Evolutionary conservation across 2,797 vertebrate genomes (phyloP), one percentile per base, ranked within the genome.

Genomic region (Centroberyx gerrardi): DNA sequence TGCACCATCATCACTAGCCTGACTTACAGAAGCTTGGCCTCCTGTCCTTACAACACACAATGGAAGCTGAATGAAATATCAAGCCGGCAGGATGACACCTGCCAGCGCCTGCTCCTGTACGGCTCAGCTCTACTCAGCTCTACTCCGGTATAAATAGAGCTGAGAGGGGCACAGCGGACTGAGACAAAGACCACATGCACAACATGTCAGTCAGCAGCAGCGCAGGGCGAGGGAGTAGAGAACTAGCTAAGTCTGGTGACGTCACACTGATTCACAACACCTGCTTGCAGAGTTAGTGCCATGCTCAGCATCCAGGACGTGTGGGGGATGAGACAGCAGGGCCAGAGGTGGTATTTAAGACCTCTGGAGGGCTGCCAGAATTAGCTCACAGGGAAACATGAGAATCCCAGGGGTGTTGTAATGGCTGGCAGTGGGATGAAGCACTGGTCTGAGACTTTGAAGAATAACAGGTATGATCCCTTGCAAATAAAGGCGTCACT

Each of bases 341-440:
- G 44, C 82, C 85, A 90, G 88, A 88, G 81, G 77, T 84, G 82
- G 86, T 75, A 89, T 90, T 89, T 87, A 83, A 82, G 78, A 87
- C 62, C 66, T 66, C 68, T 92, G 89, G 91, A 87, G 42, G 68
- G 22, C 8, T 49, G 90, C 91, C 93, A 92, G 84, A 40, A 86
- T 92, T 78, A 91, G 92, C 90, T 91, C 86, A 92, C 64, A 78
- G 76, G 74, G 87, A 90, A 90, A 93, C 81, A 82, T 74, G 84
- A 92, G 80, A 70, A 42, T 77, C 75, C 76, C 53, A 0, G 52
- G 48, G 83, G 70, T 84, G 87, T 49, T 78, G 90, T 89, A 89
- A 89, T 82, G 77, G 66, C 79, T 87, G 82, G 75, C 73, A 70
- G 71, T 22, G 42, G 74, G 69, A 78, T 91, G 80, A 90, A 76